Conservation (phyloP, 1,140 invertebrate species). For the Penaeus vannamei region DNA sequence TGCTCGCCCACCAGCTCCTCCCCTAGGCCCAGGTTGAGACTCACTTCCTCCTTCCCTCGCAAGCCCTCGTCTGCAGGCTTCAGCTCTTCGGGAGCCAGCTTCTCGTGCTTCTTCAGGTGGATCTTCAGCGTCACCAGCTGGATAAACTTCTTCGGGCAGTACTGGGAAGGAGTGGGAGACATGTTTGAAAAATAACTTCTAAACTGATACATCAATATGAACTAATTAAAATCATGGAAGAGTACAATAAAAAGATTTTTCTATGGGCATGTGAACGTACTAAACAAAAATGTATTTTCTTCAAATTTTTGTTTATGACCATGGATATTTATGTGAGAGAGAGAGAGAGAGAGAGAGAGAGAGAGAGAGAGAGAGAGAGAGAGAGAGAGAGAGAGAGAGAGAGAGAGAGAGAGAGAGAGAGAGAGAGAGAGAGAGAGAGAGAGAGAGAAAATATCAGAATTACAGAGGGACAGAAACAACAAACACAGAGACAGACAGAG, state of each 20-base stretch:
- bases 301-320: too few species aligned
- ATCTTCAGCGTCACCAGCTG: constrained; percentile 60
- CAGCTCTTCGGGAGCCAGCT: constrained; percentile 21
- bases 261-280: too few species aligned
- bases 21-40: background rate
- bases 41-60: background rate
- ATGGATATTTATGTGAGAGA: too few species aligned
- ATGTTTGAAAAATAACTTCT: background rate
- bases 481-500: too few species aligned
- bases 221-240: background rate
- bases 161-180: constrained; percentile 35
- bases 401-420: too few species aligned
- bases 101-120: constrained; percentile 67
- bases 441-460: too few species aligned
- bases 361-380: too few species aligned
- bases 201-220: background rate
- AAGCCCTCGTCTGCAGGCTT: background rate
- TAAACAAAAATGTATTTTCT: too few species aligned
- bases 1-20: background rate
- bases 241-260: background rate
- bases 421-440: too few species aligned
- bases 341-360: too few species aligned
- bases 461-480: too few species aligned
- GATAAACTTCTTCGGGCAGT: constrained; percentile 61
- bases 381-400: too few species aligned